Conservation (phyloP, 2,113 vertebrate genomes). For the Varanus salvator region DNA sequence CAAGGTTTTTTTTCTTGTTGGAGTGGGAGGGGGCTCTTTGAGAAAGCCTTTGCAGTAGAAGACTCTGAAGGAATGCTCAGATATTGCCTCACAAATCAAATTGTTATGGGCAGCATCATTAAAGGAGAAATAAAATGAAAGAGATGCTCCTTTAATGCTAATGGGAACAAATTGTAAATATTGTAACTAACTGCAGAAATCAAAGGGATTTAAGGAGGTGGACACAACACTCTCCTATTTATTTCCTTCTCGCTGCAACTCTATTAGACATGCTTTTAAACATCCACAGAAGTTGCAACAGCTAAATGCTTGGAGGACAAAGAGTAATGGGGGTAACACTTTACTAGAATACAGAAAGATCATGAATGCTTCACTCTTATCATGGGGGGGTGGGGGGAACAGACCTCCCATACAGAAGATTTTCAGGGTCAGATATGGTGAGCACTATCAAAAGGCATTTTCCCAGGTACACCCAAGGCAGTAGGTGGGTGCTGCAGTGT, state of each 20-base stretch:
- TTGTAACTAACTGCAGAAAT: slow-evolving; percentile 22
- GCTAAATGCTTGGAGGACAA: neutral
- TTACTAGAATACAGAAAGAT: neutral
- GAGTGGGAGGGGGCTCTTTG: neutral
- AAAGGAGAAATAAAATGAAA: slow-evolving; percentile 37
- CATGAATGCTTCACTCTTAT: neutral
- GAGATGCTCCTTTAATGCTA: slow-evolving; percentile 14
- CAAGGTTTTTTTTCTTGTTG: neutral
- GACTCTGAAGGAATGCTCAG: slow-evolving; percentile 24
- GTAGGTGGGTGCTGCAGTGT: too few relatives aligned
- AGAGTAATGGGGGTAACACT: slow-evolving; percentile 4
- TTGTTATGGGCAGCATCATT: slow-evolving; percentile 28
- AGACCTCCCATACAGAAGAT: neutral
- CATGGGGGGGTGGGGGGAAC: neutral
- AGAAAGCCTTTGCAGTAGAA: neutral
- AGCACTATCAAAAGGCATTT: neutral
- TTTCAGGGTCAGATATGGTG: neutral
- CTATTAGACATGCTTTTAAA: neutral
- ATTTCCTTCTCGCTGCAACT: neutral
- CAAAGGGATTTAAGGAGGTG: neutral
- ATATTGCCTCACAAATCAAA: slow-evolving; percentile 33
- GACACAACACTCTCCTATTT: neutral
- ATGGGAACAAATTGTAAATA: slow-evolving; percentile 41
- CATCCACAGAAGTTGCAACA: neutral
- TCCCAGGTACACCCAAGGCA: neutral